A percentile compares a stretch with the other conserved stretches of the same genome.
These are phyloP conservation scores for Volucella bombylans DNA, from an alignment of 2,888 invertebrate species.

Conservation along the genomic window DNA sequence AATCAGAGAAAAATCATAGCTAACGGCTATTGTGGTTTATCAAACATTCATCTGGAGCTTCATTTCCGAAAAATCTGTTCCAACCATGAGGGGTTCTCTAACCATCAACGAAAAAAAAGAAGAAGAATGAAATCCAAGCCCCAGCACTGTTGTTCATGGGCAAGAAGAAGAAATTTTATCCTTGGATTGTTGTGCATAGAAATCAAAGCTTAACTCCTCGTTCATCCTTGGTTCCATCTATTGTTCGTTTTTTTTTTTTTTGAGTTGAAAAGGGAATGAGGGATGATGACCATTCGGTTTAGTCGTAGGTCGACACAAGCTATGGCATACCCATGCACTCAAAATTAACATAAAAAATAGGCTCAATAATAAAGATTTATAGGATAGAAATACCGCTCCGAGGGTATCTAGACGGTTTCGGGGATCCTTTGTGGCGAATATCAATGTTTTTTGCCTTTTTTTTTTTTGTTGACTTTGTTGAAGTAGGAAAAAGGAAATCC, in stretches of 20 bases:
- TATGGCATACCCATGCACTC: conserved; percentile 29
- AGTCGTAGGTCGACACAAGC: background rate
- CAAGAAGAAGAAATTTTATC: conserved; percentile 5
- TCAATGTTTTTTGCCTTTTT: conserved; percentile 30
- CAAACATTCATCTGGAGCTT: conserved; percentile 64
- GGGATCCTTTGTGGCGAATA: conserved; percentile 35
- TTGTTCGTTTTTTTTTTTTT: conserved; percentile 1
- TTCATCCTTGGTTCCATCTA: conserved; percentile 32
- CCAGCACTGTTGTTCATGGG: background rate
- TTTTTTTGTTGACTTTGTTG: background rate
- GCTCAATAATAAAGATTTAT: conserved; percentile 61
- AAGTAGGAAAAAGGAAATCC: conserved; percentile 40
- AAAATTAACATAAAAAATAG: conserved; percentile 61
- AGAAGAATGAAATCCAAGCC: background rate
- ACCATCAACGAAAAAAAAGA: background rate
- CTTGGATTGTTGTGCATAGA: conserved; percentile 6
- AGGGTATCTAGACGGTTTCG: conserved; percentile 33
- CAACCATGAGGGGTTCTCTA: conserved; percentile 6
- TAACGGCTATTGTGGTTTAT: conserved; percentile 69
- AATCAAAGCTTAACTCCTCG: conserved; percentile 42
- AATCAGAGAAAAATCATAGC: conserved; percentile 68
- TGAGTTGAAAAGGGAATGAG: conserved; percentile 1
- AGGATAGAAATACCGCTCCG: conserved; percentile 36
- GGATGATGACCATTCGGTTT: conserved; percentile 25
- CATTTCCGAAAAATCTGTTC: conserved; percentile 48